Conservation (phyloP, 2,113 vertebrate genomes). For the Lampris megalopsis region DNA sequence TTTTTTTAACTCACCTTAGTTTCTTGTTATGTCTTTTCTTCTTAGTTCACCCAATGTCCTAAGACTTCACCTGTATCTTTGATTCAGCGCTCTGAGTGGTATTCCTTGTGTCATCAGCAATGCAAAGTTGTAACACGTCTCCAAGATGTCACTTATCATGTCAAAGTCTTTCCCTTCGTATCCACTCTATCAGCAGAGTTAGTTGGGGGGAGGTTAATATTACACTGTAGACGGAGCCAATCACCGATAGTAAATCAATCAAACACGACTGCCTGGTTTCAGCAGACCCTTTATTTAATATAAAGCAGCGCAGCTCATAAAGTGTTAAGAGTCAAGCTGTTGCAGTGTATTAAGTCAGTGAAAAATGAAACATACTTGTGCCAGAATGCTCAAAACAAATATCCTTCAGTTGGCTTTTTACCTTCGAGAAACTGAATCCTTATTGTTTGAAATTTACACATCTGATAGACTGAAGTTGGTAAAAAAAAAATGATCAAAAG, state of each 20-base stretch:
- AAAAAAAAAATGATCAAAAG: neutral
- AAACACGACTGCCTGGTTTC: slow-evolving; percentile 9
- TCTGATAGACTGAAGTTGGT: slow-evolving; percentile 6
- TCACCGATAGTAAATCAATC: slow-evolving; percentile 10
- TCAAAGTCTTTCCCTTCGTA: slow-evolving; percentile 24
- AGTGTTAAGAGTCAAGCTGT: slow-evolving; percentile 50
- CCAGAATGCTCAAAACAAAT: slow-evolving; percentile 36
- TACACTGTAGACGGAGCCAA: slow-evolving; percentile 16
- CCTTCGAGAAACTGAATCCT: neutral
- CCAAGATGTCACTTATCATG: neutral
- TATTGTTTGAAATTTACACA: slow-evolving; percentile 9
- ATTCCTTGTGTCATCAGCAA: neutral
- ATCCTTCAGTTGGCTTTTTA: slow-evolving; percentile 4
- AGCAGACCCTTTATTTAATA: slow-evolving; percentile 71
- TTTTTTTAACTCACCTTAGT: slow-evolving; percentile 35
- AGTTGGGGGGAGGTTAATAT: slow-evolving; percentile 64
- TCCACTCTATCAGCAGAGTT: slow-evolving; percentile 32
- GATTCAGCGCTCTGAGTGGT: neutral
- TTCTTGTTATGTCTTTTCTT: neutral
- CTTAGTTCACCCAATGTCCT: neutral
- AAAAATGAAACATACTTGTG: slow-evolving; percentile 26
- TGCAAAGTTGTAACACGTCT: neutral
- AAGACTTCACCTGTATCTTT: neutral
- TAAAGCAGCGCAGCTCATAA: slow-evolving; percentile 61
- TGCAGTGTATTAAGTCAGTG: slow-evolving; percentile 40